phyloP scores from a whole-genome alignment of 2,113 vertebrate genomes.

The Oryzias melastigma region DNA sequence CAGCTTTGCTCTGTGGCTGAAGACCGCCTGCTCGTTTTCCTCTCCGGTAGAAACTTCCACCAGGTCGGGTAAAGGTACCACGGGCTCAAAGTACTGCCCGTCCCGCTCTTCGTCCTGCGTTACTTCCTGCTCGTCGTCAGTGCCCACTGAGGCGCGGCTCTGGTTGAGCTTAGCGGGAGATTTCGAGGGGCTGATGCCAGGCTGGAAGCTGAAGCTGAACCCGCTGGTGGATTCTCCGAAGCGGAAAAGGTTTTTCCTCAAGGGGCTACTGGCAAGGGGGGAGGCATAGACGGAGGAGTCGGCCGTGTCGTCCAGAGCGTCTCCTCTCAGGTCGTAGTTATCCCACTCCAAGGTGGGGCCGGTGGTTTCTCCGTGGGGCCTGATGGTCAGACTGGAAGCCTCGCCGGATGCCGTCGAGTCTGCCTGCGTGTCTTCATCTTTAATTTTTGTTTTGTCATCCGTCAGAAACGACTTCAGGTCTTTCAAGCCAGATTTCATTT shows the following conservation, averaged over 20 bases:
- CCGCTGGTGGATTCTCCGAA: conserved; percentile 93
- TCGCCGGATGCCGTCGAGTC: conserved; percentile 36
- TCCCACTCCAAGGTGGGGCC: conserved; percentile 92
- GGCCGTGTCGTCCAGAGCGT: conserved; percentile 83
- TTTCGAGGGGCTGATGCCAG: conserved; percentile 90
- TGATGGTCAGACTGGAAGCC: conserved; percentile 72
- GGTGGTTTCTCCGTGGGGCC: conserved; percentile 79
- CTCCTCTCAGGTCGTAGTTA: conserved; percentile 88
- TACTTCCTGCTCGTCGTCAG: conserved; percentile 90
- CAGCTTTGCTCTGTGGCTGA: conserved; percentile 94
- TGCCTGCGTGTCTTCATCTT: conserved; percentile 68
- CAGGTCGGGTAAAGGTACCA: conserved; percentile 92
- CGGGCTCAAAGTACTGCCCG: conserved; percentile 93
- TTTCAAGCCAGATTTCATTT: conserved; percentile 97
- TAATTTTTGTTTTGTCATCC: conserved; percentile 87
- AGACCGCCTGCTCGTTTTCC: conserved; percentile 93
- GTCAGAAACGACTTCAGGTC: conserved; percentile 93
- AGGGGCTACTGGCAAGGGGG: conserved; percentile 83
- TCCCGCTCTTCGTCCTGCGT: conserved; percentile 94
- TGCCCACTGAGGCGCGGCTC: conserved; percentile 86
- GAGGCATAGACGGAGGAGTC: conserved; percentile 86
- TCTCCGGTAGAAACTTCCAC: conserved; percentile 92
- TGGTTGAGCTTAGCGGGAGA: conserved; percentile 91
- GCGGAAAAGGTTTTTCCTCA: conserved; percentile 90
- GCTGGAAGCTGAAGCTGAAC: conserved; percentile 96